Evolutionary conservation across 1,140 invertebrate genomes (phyloP).

Genomic region (Leptonema lineaticorne): DNA sequence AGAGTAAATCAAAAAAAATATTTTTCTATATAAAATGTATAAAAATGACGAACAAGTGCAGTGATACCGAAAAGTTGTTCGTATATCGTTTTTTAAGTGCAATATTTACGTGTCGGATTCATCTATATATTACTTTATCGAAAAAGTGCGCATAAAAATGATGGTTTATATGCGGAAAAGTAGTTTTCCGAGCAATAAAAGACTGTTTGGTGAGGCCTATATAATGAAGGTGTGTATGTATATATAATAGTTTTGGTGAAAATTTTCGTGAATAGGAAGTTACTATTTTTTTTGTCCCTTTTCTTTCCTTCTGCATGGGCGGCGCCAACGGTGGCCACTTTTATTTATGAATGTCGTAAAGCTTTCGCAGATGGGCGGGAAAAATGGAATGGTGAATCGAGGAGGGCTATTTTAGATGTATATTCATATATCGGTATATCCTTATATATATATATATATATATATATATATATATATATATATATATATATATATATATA

Average conservation of each 20-base stretch:
- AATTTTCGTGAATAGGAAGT: conserved; percentile 29
- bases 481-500: no score
- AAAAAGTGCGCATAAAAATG: no score
- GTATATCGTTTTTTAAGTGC: no score
- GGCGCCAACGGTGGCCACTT: conserved; percentile 28
- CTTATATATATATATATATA: not conserved
- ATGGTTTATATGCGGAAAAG: not conserved
- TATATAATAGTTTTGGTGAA: conserved; percentile 17
- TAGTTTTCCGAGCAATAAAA: not conserved
- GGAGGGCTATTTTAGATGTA: no score
- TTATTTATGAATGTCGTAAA: conserved; percentile 35
- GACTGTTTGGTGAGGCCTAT: not conserved
- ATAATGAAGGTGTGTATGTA: conserved; percentile 9
- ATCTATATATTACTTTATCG: no score
- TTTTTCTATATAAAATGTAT: no score
- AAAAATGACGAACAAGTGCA: no score
- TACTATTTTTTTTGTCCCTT: conserved; percentile 26
- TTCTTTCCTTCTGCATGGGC: conserved; percentile 4
- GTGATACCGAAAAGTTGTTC: no score
- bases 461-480: not conserved
- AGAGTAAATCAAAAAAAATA: no score
- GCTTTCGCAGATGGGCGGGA: conserved; percentile 31
- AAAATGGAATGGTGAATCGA: not conserved
- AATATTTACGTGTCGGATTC: no score
- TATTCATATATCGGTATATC: no score